A percentile compares a stretch with the other conserved stretches of the same genome.
Conservation (phyloP, 2,888 invertebrate species). For the Leptopilina syphax region DNA sequence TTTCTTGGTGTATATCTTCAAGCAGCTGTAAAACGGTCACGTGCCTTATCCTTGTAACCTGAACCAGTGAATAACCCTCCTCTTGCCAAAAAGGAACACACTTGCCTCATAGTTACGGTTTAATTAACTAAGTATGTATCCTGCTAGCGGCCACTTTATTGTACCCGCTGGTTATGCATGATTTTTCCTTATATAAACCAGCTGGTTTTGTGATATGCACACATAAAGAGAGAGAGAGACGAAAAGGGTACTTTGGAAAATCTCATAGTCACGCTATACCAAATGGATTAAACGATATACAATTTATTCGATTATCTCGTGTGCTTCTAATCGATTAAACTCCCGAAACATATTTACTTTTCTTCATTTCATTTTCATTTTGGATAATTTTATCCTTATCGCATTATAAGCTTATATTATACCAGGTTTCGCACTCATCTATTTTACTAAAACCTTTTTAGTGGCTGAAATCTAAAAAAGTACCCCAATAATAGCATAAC, state of each 20-base stretch:
- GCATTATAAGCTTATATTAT: too few species aligned
- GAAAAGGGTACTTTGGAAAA: conserved; percentile 26
- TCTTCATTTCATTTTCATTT: too few species aligned
- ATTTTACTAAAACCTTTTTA: too few species aligned
- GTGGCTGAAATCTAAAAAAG: too few species aligned
- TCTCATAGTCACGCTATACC: conserved; percentile 30
- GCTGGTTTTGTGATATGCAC: not conserved
- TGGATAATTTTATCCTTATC: too few species aligned
- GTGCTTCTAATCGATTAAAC: not conserved
- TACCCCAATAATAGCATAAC: too few species aligned
- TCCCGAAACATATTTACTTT: too few species aligned
- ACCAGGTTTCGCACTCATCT: too few species aligned
- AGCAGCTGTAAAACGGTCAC: conserved; percentile 43
- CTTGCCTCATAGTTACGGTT: conserved; percentile 59
- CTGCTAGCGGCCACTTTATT: conserved; percentile 57
- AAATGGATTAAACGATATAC: conserved; percentile 19
- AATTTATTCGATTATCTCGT: not conserved
- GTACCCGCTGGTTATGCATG: conserved; percentile 19
- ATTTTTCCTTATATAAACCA: conserved; percentile 15
- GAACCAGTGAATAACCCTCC: conserved; percentile 19
- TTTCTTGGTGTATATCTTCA: conserved; percentile 8
- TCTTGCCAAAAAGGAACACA: conserved; percentile 34
- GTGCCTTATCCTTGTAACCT: conserved; percentile 33
- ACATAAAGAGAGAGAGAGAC: too few species aligned
- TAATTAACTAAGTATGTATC: conserved; percentile 68